Base-by-base conservation (phyloP, 2,797 vertebrate species). In the Diglossa cyanea region DNA sequence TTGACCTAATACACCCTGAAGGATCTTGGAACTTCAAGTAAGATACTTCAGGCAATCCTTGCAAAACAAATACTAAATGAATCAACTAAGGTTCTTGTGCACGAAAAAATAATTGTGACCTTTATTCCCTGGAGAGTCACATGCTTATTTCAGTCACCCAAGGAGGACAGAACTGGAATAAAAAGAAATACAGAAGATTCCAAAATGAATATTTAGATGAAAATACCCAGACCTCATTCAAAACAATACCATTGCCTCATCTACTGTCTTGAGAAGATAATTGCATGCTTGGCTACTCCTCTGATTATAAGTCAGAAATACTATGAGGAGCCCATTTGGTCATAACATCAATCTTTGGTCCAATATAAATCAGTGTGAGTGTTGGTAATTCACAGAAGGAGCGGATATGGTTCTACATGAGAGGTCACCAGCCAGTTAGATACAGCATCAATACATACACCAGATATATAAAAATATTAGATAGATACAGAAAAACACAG, bases 171-270 rank as follows among this genome's bases (percentile, higher is more conserved):
- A 78, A 95, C 7, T 70, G 28, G 14, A 93, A 85, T 83, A 86
- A 83, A 87, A 76, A 87, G 31, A 93, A 89, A 73, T 62, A 40
- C 3, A 44, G 8, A 55, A 28, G 11, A 60, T 44, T 76, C 37
- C 24, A 76, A 91, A 87, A 79, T 55, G 0, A 83, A 4, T 88
- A 68, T 72, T 81, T 83, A 87, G 33, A 91, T 37, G 15, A 20
- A 85, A 58, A 70, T 70, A 79, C 44, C 44, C 93, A 91, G 82
- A 85, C 67, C 26, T 73, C 44, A 67, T 63, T 67, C 55, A 70
- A 82, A 91, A 77, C 71, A 91, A 91, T 70, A 48, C 65, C 76
- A 67, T 30, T 90, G 82, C 65, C 40, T 91, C 65, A 91, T 76
- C 28, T 11, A 8, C 33, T 88, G 28, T 63, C 40, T 76, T 67